Percentiles rank a stretch among this genome's conserved stretches.
These are phyloP conservation scores for Nerophis ophidion DNA, from an alignment of 2,113 vertebrate species.

Conservation along the genomic window DNA sequence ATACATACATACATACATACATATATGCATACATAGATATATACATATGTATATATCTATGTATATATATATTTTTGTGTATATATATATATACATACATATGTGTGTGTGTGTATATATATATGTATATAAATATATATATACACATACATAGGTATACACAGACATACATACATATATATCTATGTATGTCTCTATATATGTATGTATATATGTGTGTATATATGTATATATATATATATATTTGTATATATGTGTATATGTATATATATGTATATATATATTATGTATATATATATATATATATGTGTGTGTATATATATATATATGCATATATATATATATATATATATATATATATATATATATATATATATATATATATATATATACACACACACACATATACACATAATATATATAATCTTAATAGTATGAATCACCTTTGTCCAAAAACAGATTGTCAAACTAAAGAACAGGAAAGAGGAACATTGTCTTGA, in stretches of 20 bases:
- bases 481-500: constrained; percentile 72
- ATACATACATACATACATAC: constrained; percentile 44
- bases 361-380: too few relatives aligned
- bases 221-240: constrained; percentile 46
- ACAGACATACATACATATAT: constrained; percentile 42
- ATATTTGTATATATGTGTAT: neutral
- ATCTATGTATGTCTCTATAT: constrained; percentile 45
- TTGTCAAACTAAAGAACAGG: constrained; percentile 54
- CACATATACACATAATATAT: neutral
- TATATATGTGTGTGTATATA: too few relatives aligned
- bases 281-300: too few relatives aligned
- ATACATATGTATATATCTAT: constrained; percentile 43
- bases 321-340: too few relatives aligned
- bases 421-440: constrained; percentile 44
- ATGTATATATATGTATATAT: too few relatives aligned
- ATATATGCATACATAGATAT: constrained; percentile 42
- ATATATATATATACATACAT: constrained; percentile 43
- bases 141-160: constrained; percentile 43
- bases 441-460: constrained; percentile 57
- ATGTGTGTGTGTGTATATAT: constrained; percentile 46
- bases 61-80: constrained; percentile 45
- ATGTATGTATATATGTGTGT: constrained; percentile 44
- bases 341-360: too few relatives aligned
- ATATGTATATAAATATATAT: too few relatives aligned
- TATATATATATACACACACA: too few relatives aligned